These are phyloP conservation scores for Meliscaeva auricollis DNA, from an alignment of 2,888 invertebrate genomes.

Conservation along the genomic window DNA sequence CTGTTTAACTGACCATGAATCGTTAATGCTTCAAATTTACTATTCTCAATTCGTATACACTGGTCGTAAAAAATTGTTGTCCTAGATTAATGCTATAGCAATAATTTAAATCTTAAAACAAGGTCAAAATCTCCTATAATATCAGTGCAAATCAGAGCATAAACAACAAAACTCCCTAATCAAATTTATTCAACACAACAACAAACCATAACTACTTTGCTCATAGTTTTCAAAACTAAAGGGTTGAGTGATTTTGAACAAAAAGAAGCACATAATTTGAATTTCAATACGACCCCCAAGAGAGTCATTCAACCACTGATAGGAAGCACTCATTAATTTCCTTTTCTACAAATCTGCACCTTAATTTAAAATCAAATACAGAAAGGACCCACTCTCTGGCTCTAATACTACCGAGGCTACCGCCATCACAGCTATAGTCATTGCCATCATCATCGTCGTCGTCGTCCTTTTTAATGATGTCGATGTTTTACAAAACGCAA, in stretches of 20 bases:
- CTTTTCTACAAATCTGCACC: slow-evolving; percentile 55
- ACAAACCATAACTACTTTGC: slow-evolving; percentile 24
- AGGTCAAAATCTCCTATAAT: slow-evolving; percentile 6
- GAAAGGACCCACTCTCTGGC: background rate
- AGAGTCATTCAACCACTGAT: slow-evolving; percentile 61
- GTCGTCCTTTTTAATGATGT: slow-evolving; percentile 48
- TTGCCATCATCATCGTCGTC: background rate
- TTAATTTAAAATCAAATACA: slow-evolving; percentile 52
- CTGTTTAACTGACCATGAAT: background rate
- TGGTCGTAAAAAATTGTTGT: slow-evolving; percentile 14
- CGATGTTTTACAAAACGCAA: slow-evolving; percentile 67
- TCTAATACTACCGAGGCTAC: background rate
- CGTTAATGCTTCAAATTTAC: background rate
- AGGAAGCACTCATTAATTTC: slow-evolving; percentile 70
- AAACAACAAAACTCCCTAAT: background rate
- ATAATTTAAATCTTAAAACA: slow-evolving; percentile 10
- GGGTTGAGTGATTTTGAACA: slow-evolving; percentile 42
- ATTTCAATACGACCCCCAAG: slow-evolving; percentile 46
- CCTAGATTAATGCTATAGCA: slow-evolving; percentile 12
- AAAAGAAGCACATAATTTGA: slow-evolving; percentile 36
- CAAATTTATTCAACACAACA: slow-evolving; percentile 4
- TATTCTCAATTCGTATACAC: background rate
- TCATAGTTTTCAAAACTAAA: slow-evolving; percentile 18
- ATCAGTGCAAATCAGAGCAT: too few species aligned
- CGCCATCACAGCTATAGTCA: background rate